Evolutionary conservation across 2,113 vertebrate genomes (phyloP).

Genomic region (Mola mola): DNA sequence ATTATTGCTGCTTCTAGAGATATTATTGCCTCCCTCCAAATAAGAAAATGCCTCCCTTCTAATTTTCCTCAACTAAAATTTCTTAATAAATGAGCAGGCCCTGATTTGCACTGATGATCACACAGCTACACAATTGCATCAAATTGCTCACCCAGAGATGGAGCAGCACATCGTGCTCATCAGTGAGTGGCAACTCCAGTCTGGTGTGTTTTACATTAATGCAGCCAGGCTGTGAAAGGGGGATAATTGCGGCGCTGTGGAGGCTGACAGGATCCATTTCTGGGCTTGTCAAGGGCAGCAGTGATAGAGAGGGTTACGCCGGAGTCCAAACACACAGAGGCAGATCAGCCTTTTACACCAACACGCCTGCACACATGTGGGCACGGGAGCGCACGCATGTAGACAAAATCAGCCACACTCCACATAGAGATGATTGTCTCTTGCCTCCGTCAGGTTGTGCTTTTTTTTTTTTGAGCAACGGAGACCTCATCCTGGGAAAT

Average conservation of each 20-base stretch:
- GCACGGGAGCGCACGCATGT: conserved; percentile 28
- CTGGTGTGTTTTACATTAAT: conserved; percentile 80
- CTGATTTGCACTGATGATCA: conserved; percentile 71
- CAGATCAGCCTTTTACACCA: conserved; percentile 61
- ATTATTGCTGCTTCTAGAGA: conserved; percentile 67
- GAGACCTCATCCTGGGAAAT: conserved; percentile 84
- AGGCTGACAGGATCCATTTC: conserved; percentile 74
- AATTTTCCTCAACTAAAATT: conserved; percentile 70
- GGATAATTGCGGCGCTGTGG: conserved; percentile 79
- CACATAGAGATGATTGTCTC: conserved; percentile 76
- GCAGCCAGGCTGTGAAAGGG: conserved; percentile 75
- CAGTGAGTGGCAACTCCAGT: conserved; percentile 71
- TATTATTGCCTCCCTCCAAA: conserved; percentile 57
- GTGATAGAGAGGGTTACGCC: conserved; percentile 61
- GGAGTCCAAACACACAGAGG: conserved; percentile 49
- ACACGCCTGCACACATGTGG: conserved; percentile 44
- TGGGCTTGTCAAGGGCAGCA: conserved; percentile 70
- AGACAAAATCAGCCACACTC: conserved; percentile 56
- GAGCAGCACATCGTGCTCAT: conserved; percentile 71
- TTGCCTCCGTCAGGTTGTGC: conserved; percentile 75
- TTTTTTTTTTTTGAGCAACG: conserved; percentile 74
- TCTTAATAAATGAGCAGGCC: conserved; percentile 72
- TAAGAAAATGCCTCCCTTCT: conserved; percentile 61
- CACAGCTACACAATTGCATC: conserved; percentile 75
- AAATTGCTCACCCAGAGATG: conserved; percentile 75